phyloP scores from a whole-genome alignment of 2,888 invertebrate species.

The Caenorhabditis panamensis region DNA sequence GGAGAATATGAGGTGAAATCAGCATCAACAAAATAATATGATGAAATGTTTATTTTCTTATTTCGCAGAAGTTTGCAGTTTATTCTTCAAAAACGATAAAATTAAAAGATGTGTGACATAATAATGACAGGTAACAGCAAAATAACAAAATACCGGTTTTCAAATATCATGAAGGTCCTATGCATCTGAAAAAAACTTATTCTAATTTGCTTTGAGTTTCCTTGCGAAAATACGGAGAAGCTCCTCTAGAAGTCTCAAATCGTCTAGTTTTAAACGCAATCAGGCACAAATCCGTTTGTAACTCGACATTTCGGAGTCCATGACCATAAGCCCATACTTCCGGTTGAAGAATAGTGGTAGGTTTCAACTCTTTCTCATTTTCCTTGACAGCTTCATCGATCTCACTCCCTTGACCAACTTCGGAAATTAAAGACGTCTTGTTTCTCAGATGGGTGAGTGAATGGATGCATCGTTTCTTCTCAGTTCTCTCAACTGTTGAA shows the following conservation, averaged over 20 bases:
- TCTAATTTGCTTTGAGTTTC: no score
- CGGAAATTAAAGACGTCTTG: background rate
- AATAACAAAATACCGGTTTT: no score
- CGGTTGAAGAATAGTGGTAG: no score
- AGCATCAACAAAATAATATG: slow-evolving; percentile 37
- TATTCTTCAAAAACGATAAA: background rate
- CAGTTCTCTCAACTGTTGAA: background rate
- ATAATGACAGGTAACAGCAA: no score
- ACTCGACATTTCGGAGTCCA: no score
- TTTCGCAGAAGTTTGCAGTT: background rate
- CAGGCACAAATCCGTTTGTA: no score
- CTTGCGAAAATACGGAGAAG: no score
- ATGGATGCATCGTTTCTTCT: background rate
- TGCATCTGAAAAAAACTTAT: no score
- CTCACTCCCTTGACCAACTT: background rate
- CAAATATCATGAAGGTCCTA: no score
- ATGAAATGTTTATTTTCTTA: slow-evolving; percentile 50
- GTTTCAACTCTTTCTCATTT: background rate
- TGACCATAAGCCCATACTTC: no score
- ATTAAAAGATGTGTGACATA: background rate
- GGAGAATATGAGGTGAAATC: background rate
- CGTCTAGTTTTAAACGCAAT: no score
- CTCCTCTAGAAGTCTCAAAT: no score
- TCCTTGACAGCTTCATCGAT: background rate
- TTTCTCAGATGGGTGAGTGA: background rate